A percentile compares a stretch with the other conserved stretches of the same genome.
Evolutionary conservation across 2,888 invertebrate genomes (phyloP).

Genomic region (Furcula furcula): DNA sequence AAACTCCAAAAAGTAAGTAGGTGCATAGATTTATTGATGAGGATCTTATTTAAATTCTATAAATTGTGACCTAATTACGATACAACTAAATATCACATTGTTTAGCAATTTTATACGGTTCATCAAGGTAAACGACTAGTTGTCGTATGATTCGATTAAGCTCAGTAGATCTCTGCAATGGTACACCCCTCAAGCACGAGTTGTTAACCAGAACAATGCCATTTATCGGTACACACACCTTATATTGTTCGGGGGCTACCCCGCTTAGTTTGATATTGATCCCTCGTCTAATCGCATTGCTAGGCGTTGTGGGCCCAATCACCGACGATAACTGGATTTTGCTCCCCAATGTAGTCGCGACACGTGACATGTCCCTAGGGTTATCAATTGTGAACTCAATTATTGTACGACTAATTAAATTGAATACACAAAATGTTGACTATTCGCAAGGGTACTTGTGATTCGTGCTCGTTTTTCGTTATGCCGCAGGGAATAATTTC

Average conservation of each 20-base stretch:
- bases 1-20: too few relatives aligned
- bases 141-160: too few relatives aligned
- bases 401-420: constrained; percentile 51
- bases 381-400: constrained; percentile 49
- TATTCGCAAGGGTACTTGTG: constrained; percentile 12
- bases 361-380: constrained; percentile 51
- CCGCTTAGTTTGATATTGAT: constrained; percentile 52
- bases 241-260: constrained; percentile 37
- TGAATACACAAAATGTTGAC: constrained; percentile 29
- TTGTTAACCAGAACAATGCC: constrained; percentile 18
- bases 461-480: not conserved
- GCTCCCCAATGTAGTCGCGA: constrained; percentile 46
- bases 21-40: too few relatives aligned
- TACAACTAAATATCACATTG: too few relatives aligned
- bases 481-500: too few relatives aligned
- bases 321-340: constrained; percentile 66
- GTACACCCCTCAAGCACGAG: not conserved
- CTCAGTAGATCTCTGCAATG: not conserved
- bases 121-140: too few relatives aligned
- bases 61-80: too few relatives aligned
- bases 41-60: too few relatives aligned
- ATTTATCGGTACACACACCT: constrained; percentile 25
- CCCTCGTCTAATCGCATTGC: constrained; percentile 60
- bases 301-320: constrained; percentile 67
- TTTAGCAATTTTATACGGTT: too few relatives aligned